These are phyloP conservation scores for Asobara japonica DNA, from an alignment of 1,140 invertebrate species.

Conservation along the genomic window DNA sequence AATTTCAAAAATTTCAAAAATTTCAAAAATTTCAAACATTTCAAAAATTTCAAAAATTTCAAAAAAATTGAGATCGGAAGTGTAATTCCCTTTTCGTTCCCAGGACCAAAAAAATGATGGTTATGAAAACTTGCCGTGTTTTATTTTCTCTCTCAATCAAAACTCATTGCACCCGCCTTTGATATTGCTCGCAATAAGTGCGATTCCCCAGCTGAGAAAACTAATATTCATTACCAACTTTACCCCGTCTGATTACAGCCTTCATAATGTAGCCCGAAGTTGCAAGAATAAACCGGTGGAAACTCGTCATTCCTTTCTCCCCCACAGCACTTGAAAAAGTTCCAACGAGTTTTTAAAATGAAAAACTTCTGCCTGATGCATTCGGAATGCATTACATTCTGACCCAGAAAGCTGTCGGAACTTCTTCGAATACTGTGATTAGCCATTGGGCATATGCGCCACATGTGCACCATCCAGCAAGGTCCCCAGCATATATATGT, in stretches of 20 bases:
- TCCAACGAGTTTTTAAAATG: slow-evolving; percentile 12
- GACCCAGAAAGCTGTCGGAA: background rate
- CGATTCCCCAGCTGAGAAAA: background rate
- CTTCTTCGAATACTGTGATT: background rate
- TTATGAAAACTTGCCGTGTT: background rate
- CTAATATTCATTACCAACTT: slow-evolving; percentile 9
- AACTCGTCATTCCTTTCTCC: background rate
- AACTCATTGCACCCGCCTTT: slow-evolving; percentile 8
- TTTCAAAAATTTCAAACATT: too few relatives aligned
- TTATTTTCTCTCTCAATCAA: background rate
- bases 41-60: background rate
- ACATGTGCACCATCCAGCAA: too few relatives aligned
- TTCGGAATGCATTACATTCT: background rate
- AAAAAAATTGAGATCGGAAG: too few relatives aligned
- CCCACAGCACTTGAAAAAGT: background rate
- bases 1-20: too few relatives aligned
- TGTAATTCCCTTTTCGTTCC: background rate
- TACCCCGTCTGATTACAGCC: background rate
- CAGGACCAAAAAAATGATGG: slow-evolving; percentile 7
- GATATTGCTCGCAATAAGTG: background rate
- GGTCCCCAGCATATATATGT: too few relatives aligned
- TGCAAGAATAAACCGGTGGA: background rate
- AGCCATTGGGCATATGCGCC: too few relatives aligned
- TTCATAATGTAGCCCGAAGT: background rate
- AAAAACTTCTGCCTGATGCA: slow-evolving; percentile 8